Evolutionary conservation across 92 coral and sea anemone genomes (phyloP), one percentile per base, ranked within the genome.

Genomic region (Porites rus): DNA sequence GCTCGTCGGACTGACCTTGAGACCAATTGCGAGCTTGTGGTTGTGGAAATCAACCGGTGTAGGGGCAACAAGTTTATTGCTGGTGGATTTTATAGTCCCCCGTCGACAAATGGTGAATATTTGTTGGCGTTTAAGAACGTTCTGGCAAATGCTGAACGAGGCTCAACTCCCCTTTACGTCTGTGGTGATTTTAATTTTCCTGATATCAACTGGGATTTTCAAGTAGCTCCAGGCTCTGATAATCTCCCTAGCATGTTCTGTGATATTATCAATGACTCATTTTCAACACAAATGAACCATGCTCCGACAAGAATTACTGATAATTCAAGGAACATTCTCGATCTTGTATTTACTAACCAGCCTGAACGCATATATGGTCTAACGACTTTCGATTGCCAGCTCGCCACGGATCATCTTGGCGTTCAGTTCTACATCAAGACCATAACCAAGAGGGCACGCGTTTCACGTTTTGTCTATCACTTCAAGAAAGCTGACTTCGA

Each of bases 161-260:
- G 72, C 8, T 69, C 80, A 52, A 84, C 52, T 46, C 93, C 83
- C 21, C 86, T 90, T 31, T 76, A 28, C 83, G 51, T 90, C 64
- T 85, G 71, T 61, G 93, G 87, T 14, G 93, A 90, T 64, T 90
- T 90, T 78, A 85, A 84, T 79, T 86, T 85, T 46, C 72, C 83
- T 73, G 81, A 86, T 24, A 86, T 81, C 66, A 72, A 86, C 78
- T 80, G 88, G 90, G 78, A 90, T 20, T 65, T 65, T 75, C 80
- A 86, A 58, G 73, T 74, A 69, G 90, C 87, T 52, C 85, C 86
- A 8, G 81, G 82, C 31, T 68, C 75, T n/a, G 86, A 79, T 65
- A 79, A 77, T 58, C 81, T 84, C 43, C 68, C 84, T 3, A 90
- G 54, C 56, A 84, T 65, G 53, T 84, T 90, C 82, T 90, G 89